These are phyloP conservation scores for Dolichallabes microphthalmus DNA, from an alignment of 2,113 vertebrate species.

Conservation along the genomic window DNA sequence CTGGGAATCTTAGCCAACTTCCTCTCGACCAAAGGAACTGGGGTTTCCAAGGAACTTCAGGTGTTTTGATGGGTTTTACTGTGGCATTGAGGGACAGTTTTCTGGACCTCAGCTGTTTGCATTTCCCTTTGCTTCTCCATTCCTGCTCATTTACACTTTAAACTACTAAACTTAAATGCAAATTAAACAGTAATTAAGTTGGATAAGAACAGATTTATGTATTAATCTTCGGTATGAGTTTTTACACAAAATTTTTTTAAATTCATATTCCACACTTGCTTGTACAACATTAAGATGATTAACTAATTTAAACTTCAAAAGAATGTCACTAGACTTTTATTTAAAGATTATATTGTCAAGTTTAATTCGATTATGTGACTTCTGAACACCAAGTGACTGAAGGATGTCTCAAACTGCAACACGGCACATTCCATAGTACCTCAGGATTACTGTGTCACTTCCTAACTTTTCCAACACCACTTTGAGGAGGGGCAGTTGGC, in stretches of 20 bases:
- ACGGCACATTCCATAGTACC: background rate
- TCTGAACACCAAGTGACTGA: background rate
- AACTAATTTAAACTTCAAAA: background rate
- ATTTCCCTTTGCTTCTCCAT: background rate
- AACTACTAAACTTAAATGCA: background rate
- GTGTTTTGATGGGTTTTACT: constrained; percentile 4
- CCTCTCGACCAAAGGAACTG: background rate
- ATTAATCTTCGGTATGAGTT: background rate
- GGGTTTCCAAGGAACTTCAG: constrained; percentile 16
- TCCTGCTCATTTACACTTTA: background rate
- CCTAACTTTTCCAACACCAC: background rate
- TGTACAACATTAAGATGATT: background rate
- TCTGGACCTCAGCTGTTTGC: background rate
- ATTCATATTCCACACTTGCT: background rate
- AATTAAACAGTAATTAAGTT: background rate
- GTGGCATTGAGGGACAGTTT: background rate
- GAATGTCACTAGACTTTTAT: background rate
- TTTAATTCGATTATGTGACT: background rate
- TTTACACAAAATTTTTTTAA: background rate
- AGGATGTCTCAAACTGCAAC: background rate
- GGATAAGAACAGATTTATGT: background rate
- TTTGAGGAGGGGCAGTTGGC: background rate
- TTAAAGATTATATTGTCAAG: background rate
- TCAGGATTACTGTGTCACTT: background rate
- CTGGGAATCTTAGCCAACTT: constrained; percentile 25